Evolutionary conservation across 2,797 vertebrate genomes (phyloP).

Genomic region (Tokudaia tokunoshimensis): DNA sequence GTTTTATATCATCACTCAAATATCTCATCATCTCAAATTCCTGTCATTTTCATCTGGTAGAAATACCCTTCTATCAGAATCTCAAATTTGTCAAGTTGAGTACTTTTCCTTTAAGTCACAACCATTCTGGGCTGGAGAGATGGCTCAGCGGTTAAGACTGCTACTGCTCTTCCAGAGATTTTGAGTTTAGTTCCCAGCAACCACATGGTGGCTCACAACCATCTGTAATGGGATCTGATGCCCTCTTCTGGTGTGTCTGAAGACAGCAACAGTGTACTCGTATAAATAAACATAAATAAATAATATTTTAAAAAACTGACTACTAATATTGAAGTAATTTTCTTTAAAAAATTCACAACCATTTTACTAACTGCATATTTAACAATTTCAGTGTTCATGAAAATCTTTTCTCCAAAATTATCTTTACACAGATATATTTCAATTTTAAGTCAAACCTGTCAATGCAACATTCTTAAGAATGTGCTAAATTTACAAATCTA

Average conservation of each 20-base stretch:
- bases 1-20: neutral
- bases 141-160: no score
- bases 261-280: no score
- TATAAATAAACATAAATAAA: no score
- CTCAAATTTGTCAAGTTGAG: conserved; percentile 20
- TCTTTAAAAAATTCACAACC: neutral
- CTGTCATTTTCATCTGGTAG: conserved; percentile 31
- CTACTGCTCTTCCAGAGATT: no score
- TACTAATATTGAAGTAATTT: no score
- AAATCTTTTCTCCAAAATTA: neutral
- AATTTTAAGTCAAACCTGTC: neutral
- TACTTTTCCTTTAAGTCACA: conserved; percentile 34
- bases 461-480: conserved; percentile 1
- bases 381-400: neutral
- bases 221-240: no score
- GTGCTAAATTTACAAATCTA: neutral
- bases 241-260: no score
- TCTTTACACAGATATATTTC: neutral
- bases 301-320: no score
- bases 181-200: no score
- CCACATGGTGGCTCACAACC: no score
- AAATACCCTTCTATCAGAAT: neutral
- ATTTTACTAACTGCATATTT: conserved; percentile 36
- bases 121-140: neutral
- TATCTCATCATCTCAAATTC: neutral